A percentile compares a stretch with the other conserved stretches of the same genome.
phyloP scores from a whole-genome alignment of 1,140 invertebrate genomes.

The Cydia splendana region DNA sequence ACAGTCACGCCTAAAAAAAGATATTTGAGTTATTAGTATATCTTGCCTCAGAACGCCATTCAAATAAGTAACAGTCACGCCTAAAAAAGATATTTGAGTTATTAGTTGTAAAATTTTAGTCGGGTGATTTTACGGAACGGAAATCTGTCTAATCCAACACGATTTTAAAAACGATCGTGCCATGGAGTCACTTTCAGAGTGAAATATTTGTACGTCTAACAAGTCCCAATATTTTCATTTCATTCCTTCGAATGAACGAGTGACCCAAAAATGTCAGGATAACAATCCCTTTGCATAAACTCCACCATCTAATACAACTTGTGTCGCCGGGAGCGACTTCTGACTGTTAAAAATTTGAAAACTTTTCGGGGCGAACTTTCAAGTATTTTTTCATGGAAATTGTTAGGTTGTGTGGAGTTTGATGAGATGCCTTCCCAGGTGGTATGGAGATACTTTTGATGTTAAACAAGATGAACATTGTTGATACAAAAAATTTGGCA shows the following conservation, averaged over 20 bases:
- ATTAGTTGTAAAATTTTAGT: no score
- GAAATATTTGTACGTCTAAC: no score
- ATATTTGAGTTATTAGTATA: no score
- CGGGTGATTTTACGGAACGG: no score
- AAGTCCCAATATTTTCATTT: not conserved
- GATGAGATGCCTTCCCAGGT: not conserved
- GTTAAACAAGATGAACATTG: not conserved
- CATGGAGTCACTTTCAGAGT: no score
- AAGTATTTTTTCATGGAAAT: constrained; percentile 15
- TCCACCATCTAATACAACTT: constrained; percentile 9
- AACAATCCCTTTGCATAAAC: not conserved
- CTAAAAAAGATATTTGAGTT: no score
- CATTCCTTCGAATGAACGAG: not conserved
- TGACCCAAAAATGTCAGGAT: not conserved
- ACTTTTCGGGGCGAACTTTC: not conserved
- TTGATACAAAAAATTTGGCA: no score
- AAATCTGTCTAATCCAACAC: no score
- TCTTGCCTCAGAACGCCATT: no score
- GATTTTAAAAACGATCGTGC: no score
- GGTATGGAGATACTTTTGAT: constrained; percentile 5
- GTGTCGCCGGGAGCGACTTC: not conserved
- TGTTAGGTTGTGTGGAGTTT: constrained; percentile 7
- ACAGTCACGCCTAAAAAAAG: no score
- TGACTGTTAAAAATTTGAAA: constrained; percentile 14
- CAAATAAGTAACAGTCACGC: no score